A percentile compares a stretch with the other conserved stretches of the same genome.
These are phyloP conservation scores for Carcharodon carcharias DNA, from an alignment of 2,797 vertebrate genomes.

Conservation along the genomic window DNA sequence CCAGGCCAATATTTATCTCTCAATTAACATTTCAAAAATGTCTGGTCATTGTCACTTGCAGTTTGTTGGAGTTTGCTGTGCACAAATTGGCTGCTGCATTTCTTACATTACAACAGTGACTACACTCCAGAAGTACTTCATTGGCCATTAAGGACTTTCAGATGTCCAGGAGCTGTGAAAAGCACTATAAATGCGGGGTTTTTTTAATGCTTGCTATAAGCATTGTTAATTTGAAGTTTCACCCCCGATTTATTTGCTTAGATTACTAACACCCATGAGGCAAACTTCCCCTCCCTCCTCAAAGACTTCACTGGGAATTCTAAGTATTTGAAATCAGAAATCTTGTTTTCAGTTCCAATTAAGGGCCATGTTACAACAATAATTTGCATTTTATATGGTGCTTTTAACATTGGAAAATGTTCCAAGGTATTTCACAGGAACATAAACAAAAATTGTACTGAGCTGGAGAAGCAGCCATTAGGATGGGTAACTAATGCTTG, in stretches of 20 bases:
- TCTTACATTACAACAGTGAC: too few relatives aligned
- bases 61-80: too few relatives aligned
- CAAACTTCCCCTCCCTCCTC: neutral
- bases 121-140: too few relatives aligned
- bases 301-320: neutral
- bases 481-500: neutral
- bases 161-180: too few relatives aligned
- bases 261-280: neutral
- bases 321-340: neutral
- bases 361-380: neutral
- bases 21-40: too few relatives aligned
- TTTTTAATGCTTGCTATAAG: neutral
- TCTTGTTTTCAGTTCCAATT: neutral
- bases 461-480: neutral
- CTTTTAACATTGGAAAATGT: neutral
- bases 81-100: too few relatives aligned
- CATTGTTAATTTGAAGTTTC: neutral
- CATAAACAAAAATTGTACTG: neutral
- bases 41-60: too few relatives aligned
- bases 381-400: neutral
- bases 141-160: too few relatives aligned
- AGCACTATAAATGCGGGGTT: too few relatives aligned
- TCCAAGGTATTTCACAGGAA: neutral
- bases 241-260: neutral
- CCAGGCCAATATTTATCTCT: too few relatives aligned